phyloP scores from a whole-genome alignment of 2,797 vertebrate species.

The Poeciliopsis infans region DNA sequence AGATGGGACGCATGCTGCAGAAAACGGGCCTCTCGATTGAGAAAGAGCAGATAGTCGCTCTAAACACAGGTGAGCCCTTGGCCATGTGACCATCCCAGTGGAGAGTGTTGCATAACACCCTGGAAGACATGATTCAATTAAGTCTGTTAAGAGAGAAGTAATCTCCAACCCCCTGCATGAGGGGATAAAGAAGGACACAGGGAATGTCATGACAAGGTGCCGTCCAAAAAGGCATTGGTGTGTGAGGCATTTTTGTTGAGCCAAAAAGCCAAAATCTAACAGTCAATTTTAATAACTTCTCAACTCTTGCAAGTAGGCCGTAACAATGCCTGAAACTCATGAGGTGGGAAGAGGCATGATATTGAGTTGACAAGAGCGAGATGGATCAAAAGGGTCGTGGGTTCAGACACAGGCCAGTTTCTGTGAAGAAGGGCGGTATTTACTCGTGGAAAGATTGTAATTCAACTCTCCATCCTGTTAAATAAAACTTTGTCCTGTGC shows the following conservation, averaged over 20 bases:
- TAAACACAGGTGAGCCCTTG: conserved; percentile 57
- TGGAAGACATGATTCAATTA: conserved; percentile 63
- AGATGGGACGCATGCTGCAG: conserved; percentile 12
- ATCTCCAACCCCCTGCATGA: conserved; percentile 31
- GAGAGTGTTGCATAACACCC: conserved; percentile 56
- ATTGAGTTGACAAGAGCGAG: too few relatives aligned
- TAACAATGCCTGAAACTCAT: too few relatives aligned
- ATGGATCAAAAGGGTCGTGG: neutral
- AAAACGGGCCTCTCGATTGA: conserved; percentile 34
- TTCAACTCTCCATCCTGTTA: neutral
- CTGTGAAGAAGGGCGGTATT: neutral
- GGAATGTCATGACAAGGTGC: conserved; percentile 21
- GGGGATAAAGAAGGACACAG: conserved; percentile 10
- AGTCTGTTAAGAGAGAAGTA: conserved; percentile 47
- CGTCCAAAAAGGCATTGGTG: conserved; percentile 17
- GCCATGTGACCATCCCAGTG: conserved; percentile 31
- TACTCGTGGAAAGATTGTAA: neutral
- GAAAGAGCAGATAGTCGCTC: conserved; percentile 42
- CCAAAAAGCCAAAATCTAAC: neutral
- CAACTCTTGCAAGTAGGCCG: neutral
- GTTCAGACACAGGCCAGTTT: neutral
- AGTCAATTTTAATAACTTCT: neutral
- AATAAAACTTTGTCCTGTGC: neutral
- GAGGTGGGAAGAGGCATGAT: too few relatives aligned
- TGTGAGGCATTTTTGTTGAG: conserved; percentile 29